Evolutionary conservation across 2,797 vertebrate species (phyloP), one percentile per base, ranked within the genome.

Genomic region (Mionectes olivaceus): DNA sequence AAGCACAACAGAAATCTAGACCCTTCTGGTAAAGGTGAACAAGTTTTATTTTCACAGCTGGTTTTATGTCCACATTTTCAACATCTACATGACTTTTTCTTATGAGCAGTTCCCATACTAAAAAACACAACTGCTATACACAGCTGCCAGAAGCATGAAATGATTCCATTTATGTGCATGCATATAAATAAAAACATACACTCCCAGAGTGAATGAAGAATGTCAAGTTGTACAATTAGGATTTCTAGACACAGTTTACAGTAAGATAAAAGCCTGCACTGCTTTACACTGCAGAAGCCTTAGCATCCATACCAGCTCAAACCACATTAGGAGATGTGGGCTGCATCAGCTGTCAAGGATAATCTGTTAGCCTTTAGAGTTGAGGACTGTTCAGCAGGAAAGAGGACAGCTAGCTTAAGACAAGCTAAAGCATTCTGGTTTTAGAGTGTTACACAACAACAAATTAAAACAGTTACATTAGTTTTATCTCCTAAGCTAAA

Each of bases 21-120:
- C 60, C 87, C 55, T 93, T 93, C 91, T 94, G 88, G 75, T 94
- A 85, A 95, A 90, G 81, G 87, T 94, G 93, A 94, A 92, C 30
- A 53, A 68, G 33, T 73, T 94, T n/a, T 97, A 96, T 97, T 97
- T 96, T 97, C 60, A 94, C 97, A 98, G 97, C 96, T 97, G 97
- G 13, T 86, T 95, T 76, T 77, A 57, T 28, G 50, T 50, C 87
- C 78, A 86, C 27, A 43, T 84, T 94, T 96, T 93, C 60, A 92
- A 79, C 69, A 85, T 52, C 74, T 56, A 81, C 69, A 59, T 25
- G 11, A 47, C 24, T 68, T 90, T 75, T 83, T 57, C 83, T 76
- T 85, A 61, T 32, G 39, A 87, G 47, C 7, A 60, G 44, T 77
- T 78, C 60, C 47, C 73, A 41, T 35, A 65, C 63, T 90, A 52